phyloP scores from a whole-genome alignment of 2,888 invertebrate genomes.

The Prosapia bicincta region DNA sequence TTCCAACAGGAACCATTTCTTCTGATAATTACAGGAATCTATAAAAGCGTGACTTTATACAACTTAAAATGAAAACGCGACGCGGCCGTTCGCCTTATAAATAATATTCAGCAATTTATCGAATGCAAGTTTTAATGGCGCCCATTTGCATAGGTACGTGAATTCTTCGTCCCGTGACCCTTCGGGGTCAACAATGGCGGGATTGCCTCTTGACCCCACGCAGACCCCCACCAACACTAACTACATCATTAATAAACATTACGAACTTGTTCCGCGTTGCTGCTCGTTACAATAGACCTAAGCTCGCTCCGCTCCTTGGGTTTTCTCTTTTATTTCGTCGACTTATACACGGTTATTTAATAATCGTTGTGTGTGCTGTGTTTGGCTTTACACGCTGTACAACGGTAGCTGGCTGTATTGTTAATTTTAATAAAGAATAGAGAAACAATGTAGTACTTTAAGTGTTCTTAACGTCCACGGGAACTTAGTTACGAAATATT shows the following conservation, averaged over 20 bases:
- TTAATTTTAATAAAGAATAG: too few relatives aligned
- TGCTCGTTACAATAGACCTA: background rate
- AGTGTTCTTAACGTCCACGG: too few relatives aligned
- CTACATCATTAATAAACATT: constrained; percentile 2
- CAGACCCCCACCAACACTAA: background rate
- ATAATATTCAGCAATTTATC: background rate
- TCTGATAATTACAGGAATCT: background rate
- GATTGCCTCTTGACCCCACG: constrained; percentile 2
- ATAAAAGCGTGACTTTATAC: background rate
- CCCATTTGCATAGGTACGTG: background rate
- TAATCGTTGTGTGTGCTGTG: too few relatives aligned
- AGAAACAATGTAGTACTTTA: too few relatives aligned
- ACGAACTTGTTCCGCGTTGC: background rate
- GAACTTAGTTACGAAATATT: too few relatives aligned
- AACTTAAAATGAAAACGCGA: background rate
- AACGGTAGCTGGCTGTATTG: too few relatives aligned
- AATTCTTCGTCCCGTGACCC: background rate
- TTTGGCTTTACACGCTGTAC: too few relatives aligned
- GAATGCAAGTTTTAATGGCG: background rate
- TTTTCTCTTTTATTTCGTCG: background rate
- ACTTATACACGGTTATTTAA: background rate
- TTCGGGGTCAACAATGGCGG: background rate
- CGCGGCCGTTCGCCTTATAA: background rate
- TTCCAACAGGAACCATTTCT: background rate
- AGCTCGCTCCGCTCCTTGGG: background rate